These are phyloP conservation scores for Marasmarcha lunaedactyla DNA, from an alignment of 2,888 invertebrate species.

Conservation along the genomic window DNA sequence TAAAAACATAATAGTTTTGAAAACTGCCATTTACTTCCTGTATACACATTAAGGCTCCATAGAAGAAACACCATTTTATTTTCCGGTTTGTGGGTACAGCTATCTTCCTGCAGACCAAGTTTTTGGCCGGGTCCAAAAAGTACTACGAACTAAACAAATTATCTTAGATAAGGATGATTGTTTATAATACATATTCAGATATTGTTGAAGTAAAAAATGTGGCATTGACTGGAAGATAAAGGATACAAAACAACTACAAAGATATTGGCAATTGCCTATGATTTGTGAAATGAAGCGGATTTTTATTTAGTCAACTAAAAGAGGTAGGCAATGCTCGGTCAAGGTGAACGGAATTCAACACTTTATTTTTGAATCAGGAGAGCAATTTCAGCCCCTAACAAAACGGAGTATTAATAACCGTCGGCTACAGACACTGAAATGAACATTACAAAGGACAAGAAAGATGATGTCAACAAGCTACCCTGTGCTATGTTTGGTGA, in stretches of 20 bases:
- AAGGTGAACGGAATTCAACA: constrained; percentile 1
- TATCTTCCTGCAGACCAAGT: constrained; percentile 4
- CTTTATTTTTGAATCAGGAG: constrained; percentile 2
- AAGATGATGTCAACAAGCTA: constrained; percentile 4
- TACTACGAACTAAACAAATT: neutral
- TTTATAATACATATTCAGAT: constrained; percentile 2
- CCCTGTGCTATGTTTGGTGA: neutral
- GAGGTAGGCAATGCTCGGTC: neutral
- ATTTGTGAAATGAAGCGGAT: constrained; percentile 5
- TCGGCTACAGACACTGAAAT: neutral
- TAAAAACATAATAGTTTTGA: constrained; percentile 4
- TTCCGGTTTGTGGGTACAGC: constrained; percentile 6
- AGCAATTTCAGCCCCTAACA: constrained; percentile 1
- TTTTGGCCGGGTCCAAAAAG: constrained; percentile 3
- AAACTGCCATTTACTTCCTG: neutral
- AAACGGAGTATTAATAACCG: neutral
- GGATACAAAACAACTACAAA: constrained; percentile 4
- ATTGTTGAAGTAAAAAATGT: constrained; percentile 3
- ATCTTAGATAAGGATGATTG: constrained; percentile 5
- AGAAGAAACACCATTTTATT: neutral
- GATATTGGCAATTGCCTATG: constrained; percentile 2
- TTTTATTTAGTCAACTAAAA: constrained; percentile 1
- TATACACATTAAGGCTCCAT: neutral
- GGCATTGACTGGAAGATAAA: constrained; percentile 2
- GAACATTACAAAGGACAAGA: constrained; percentile 5